A percentile compares a stretch with the other conserved stretches of the same genome.
Evolutionary conservation across 2,797 vertebrate genomes (phyloP).

Genomic region (Tiaroga cobitis): DNA sequence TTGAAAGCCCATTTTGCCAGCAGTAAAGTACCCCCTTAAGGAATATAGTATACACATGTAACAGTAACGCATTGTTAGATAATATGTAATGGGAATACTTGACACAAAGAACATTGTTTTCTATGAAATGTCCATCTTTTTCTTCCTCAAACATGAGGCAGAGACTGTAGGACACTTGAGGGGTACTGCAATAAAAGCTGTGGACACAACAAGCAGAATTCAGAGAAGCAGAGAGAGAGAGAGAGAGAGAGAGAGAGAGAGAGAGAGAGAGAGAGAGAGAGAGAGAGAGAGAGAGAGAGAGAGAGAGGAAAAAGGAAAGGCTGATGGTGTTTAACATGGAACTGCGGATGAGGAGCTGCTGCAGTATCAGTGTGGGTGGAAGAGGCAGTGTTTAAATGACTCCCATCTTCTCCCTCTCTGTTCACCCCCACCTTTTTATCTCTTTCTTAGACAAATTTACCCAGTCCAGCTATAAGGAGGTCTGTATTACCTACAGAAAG

Average conservation of each 20-base stretch:
- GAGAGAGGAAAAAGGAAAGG: background rate
- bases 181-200: background rate
- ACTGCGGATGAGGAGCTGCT: conserved; percentile 44
- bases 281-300: too few species aligned
- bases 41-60: background rate
- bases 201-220: background rate
- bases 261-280: too few species aligned
- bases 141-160: conserved; percentile 27
- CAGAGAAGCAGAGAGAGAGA: background rate
- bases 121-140: background rate
- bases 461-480: background rate
- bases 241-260: too few species aligned
- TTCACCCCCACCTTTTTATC: background rate
- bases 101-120: background rate
- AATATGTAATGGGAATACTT: background rate
- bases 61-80: background rate
- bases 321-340: conserved; percentile 46
- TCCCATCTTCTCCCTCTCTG: conserved; percentile 26
- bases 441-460: background rate
- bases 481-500: conserved; percentile 6
- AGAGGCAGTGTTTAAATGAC: conserved; percentile 51
- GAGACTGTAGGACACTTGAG: background rate
- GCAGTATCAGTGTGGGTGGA: conserved; percentile 52
- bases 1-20: background rate
- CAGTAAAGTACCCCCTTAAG: background rate